Evolutionary conservation across 2,888 invertebrate species (phyloP).

Genomic region (Podabrus alpinus): DNA sequence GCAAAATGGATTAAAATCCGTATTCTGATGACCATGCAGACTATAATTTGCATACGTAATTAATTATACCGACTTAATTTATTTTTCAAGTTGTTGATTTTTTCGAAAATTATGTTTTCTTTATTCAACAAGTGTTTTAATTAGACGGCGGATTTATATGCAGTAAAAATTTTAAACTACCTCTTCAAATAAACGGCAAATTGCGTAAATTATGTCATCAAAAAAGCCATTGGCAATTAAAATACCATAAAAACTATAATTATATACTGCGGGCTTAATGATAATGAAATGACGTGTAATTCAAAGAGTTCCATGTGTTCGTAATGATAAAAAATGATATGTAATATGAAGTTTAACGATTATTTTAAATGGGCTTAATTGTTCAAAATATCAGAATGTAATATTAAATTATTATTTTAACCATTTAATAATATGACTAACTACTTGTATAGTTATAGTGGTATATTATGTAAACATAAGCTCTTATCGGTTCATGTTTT

Average conservation of each 20-base stretch:
- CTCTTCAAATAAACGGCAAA: not conserved
- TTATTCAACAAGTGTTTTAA: not conserved
- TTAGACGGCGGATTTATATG: not conserved
- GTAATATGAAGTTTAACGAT: not conserved
- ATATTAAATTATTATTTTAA: not conserved
- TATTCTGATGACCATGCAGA: constrained; percentile 13
- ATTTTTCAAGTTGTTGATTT: too few relatives aligned
- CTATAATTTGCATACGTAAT: constrained; percentile 15
- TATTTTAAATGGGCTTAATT: not conserved
- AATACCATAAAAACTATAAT: not conserved
- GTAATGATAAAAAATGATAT: not conserved
- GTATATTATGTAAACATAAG: not conserved
- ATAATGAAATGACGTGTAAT: not conserved
- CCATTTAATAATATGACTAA: not conserved
- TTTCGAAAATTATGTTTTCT: not conserved
- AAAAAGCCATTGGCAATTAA: not conserved
- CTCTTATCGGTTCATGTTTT: not conserved
- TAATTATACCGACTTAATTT: not conserved
- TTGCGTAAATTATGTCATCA: not conserved
- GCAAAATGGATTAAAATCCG: constrained; percentile 9
- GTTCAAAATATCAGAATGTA: not conserved
- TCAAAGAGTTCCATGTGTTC: not conserved
- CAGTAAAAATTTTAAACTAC: not conserved
- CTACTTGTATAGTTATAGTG: not conserved
- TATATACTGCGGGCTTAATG: not conserved